phyloP scores from a whole-genome alignment of 1,140 invertebrate species.

The Calycopis cecrops region DNA sequence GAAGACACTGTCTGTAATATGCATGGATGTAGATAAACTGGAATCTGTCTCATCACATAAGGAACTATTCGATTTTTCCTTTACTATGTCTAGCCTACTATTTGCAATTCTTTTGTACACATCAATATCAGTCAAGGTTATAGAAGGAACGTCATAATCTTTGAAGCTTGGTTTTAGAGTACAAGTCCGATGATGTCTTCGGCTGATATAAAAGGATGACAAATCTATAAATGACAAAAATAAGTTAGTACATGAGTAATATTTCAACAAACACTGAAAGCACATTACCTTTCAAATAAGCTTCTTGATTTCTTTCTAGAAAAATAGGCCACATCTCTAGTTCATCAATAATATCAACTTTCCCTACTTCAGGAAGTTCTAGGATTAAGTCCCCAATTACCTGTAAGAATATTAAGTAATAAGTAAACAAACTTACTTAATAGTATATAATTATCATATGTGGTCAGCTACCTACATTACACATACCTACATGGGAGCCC shows the following conservation, averaged over 20 bases:
- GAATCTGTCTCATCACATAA: background rate
- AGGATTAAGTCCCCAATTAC: conserved; percentile 44
- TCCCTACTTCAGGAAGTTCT: conserved; percentile 24
- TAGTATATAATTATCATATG: too few species aligned
- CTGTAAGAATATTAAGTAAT: conserved; percentile 25
- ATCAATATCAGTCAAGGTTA: conserved; percentile 24
- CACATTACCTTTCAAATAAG: conserved; percentile 40
- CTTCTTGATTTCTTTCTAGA: conserved; percentile 34
- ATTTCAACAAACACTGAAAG: background rate
- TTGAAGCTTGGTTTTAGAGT: conserved; percentile 35
- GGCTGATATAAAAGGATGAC: conserved; percentile 30
- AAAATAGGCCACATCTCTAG: conserved; percentile 44
- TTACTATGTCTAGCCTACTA: background rate
- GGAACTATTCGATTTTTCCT: background rate
- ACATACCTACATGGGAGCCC: background rate
- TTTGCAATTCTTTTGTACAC: conserved; percentile 29
- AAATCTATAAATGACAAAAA: conserved; percentile 33
- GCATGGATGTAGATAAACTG: background rate
- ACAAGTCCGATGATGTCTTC: conserved; percentile 38
- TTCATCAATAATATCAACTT: conserved; percentile 38
- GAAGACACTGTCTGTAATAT: conserved; percentile 22
- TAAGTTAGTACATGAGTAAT: background rate
- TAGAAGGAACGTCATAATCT: conserved; percentile 25
- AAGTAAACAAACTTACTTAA: background rate
- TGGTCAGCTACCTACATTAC: background rate